Evolutionary conservation across 2,797 vertebrate genomes (phyloP).

Genomic region (Melanotaenia parkinsoni): DNA sequence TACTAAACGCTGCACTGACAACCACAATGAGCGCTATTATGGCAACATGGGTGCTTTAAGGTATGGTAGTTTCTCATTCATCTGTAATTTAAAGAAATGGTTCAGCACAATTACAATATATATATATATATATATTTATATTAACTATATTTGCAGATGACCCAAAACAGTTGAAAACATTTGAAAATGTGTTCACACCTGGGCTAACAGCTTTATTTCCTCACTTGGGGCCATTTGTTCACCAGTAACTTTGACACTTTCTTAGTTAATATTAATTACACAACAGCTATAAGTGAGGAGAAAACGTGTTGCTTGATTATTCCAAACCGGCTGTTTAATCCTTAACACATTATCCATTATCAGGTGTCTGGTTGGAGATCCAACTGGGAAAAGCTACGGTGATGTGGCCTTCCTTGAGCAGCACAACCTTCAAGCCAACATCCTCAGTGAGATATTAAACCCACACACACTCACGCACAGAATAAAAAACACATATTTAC

Average conservation of each 20-base stretch:
- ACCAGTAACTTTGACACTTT: neutral
- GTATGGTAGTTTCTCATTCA: slow-evolving; percentile 59
- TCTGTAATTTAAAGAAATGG: neutral
- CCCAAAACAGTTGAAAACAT: neutral
- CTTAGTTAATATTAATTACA: neutral
- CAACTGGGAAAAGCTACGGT: slow-evolving; percentile 88
- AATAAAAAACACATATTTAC: neutral
- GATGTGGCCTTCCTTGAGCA: slow-evolving; percentile 93
- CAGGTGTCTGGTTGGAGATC: slow-evolving; percentile 92
- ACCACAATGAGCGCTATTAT: slow-evolving; percentile 91
- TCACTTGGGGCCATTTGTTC: neutral
- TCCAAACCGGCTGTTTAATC: slow-evolving; percentile 1
- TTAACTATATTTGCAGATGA: neutral
- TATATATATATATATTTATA: neutral
- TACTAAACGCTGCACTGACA: slow-evolving; percentile 88
- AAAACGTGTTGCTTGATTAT: slow-evolving; percentile 5
- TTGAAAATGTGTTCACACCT: neutral
- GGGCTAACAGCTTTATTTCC: neutral
- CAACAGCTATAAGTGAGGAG: neutral
- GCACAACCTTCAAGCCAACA: slow-evolving; percentile 87
- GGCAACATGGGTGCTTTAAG: slow-evolving; percentile 92
- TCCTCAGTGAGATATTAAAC: slow-evolving; percentile 80
- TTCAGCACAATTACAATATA: neutral
- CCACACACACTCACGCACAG: neutral
- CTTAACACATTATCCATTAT: neutral